Evolutionary conservation across 2,113 vertebrate species (phyloP), one percentile per base, ranked within the genome.

Genomic region (Cyanoderma ruficeps): DNA sequence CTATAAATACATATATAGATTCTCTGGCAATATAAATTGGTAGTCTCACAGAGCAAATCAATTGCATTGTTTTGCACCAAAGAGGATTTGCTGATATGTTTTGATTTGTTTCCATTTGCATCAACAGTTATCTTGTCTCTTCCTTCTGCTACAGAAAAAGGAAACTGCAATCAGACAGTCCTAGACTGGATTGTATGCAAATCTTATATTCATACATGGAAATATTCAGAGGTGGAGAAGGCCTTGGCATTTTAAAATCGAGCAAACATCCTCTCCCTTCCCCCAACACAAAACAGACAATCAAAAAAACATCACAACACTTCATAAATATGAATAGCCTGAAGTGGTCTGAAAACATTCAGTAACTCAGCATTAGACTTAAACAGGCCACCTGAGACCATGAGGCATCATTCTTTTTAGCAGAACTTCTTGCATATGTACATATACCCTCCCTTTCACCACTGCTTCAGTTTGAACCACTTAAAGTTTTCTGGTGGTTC

Each of bases 81-180:
- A 83, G 41, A 76, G 21, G 19, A 68, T 72, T 92, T 86, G 30
- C 49, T 64, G 59, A 33, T 90, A 27, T 61, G 15, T 61, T 92
- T 83, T 87, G 24, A 41, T 84, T 90, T 71, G 14, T 79, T 93
- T 88, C 79, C 56, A 20, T 84, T 87, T 85, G 23, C 27, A 30
- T 85, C 30, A 52, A 37, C 27, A 76, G 22, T 72, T 92, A 28
- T 3, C 19, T 61, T 65, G 44, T 85, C 27, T 83, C 18, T 88
- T 78, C 33, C 37, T 86, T 53, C 13, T 76, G 8, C 61, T 87
- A 9, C 75, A 67, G 70, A 75, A 65, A 44, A 69, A 80, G 63
- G 46, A 56, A 86, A 44, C 33, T 72, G 31, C 12, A 11, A n/a
- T 74, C n/a, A 63, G 21, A 37, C 46, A 82, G 1, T 57, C n/a